phyloP scores from a whole-genome alignment of 2,888 invertebrate species.

The Odontomyia ornata region DNA sequence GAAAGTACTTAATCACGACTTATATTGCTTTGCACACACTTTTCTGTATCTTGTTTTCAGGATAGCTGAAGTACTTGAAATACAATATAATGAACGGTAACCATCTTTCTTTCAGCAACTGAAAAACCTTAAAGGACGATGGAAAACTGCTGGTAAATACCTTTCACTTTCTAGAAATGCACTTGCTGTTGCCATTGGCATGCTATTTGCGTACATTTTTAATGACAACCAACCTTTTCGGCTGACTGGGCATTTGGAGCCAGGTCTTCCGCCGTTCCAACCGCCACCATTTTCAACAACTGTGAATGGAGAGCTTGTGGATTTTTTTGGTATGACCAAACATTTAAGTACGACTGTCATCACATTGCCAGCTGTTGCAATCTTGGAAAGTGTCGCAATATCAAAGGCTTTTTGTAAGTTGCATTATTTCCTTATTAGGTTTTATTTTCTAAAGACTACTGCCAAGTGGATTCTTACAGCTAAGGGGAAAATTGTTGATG shows the following conservation, averaged over 20 bases:
- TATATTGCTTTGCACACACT: too few relatives aligned
- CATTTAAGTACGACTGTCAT: constrained; percentile 71
- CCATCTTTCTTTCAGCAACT: constrained; percentile 68
- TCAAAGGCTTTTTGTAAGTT: constrained; percentile 79
- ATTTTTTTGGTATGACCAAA: constrained; percentile 65
- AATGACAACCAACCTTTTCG: constrained; percentile 70
- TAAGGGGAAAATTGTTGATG: constrained; percentile 78
- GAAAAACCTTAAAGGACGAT: constrained; percentile 61
- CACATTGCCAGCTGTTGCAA: constrained; percentile 77
- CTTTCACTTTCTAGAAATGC: constrained; percentile 80
- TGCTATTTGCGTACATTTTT: constrained; percentile 70
- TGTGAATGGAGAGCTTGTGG: constrained; percentile 66
- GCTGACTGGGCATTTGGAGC: constrained; percentile 74
- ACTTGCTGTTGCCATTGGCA: constrained; percentile 76
- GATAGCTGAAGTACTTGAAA: too few relatives aligned
- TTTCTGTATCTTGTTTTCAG: too few relatives aligned
- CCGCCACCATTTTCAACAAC: constrained; percentile 75
- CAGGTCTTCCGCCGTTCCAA: constrained; percentile 76
- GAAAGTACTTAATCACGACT: too few relatives aligned
- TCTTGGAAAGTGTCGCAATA: constrained; percentile 78
- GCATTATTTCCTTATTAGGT: neutral
- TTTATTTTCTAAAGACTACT: neutral
- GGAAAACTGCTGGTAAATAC: constrained; percentile 56
- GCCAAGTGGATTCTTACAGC: constrained; percentile 65
- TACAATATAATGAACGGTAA: too few relatives aligned